Evolutionary conservation across 2,888 invertebrate genomes (phyloP), one percentile per base, ranked within the genome.

Genomic region (Oasisia sp.): DNA sequence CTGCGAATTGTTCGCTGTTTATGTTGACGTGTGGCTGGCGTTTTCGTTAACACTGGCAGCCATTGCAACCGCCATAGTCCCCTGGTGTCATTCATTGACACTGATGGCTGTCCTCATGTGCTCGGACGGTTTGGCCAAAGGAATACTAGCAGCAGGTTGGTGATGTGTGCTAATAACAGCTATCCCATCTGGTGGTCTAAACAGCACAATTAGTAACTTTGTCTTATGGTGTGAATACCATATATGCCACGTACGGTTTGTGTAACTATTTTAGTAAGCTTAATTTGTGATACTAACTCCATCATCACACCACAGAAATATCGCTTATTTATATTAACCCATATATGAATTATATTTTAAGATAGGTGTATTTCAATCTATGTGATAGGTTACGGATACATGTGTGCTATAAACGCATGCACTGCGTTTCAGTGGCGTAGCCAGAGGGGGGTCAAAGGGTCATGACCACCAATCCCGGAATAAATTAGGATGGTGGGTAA

Each of bases 1-100:
- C 2, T 44, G 74, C 89, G 91, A 91, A 32, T 32, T 74, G 74
- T 92, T 91, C 92, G 45, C 38, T n/a, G 32, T 11, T 44, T 32
- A 90, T 9, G 32, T n/a, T 14, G 92, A 92, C 32, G 19, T 32
- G n/a, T 32, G 50, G 32, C 50, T 91, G 91, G 74, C 44, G 56
- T 19, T 56, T 32, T 32, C 90, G 27, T 32, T 90, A 12, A 19
- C 44, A 27, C 44, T 90, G 90, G 90, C 90, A 12, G 44, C 38
- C 44, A 32, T 90, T n/a, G 90, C 90, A 90, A 90, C 90, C 27
- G 44, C 32, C 27, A 5, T 32, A 32, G 44, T 90, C 90, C 90
- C 90, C 14, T 90, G 90, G 90, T 38, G 32, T 32, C 38, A 27
- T 27, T 32, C 44, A 8, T 44, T 90, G 32, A 19, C 32, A 38